Evolutionary conservation across 2,113 vertebrate genomes (phyloP), one percentile per base, ranked within the genome.

Genomic region (Hydropotes inermis): DNA sequence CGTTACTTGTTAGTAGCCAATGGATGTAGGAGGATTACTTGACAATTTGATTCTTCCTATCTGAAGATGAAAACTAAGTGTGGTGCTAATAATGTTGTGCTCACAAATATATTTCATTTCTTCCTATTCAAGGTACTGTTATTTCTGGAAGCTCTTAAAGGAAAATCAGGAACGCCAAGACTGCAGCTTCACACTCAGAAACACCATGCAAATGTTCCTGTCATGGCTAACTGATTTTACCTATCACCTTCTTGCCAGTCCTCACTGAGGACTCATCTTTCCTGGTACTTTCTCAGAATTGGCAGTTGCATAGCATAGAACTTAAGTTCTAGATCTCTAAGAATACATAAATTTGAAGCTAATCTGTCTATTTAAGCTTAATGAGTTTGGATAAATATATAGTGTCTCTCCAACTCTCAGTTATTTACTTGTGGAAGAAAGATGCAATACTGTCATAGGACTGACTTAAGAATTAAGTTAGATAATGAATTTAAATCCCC

Each of bases 61-160:
- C 57, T 81, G 67, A 91, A 78, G 54, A 97, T 60, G 83, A 76
- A 92, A 95, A 87, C 89, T 70, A 88, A 88, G 50, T 47, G 28
- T 94, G 81, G 52, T 89, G 47, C 47, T 90, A 89, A 79, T 92
- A 88, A 96, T 67, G 4, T 87, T 58, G 33, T 33, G 28, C 39
- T 94, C 58, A 94, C 15, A 83, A 64, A 23, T 64, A 23, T 79
- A 89, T 91, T 84, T 91, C 89, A 39, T 12, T 8, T 12, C 36
- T 23, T 91, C 33, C 39, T 5, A 5, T 58, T 47, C 1, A 3
- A 84, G 43, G 17, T 36, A 85, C n/a, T 85, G 17, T n/a, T 47
- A 74, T 60, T 58, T 87, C n/a, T 91, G 76, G 36, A 85, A 78
- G 19, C 25, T 89, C 36, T 19, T 74, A n/a, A 97, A 89, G 54